A percentile compares a stretch with the other conserved stretches of the same genome.
Conservation (phyloP, 2,888 invertebrate species). For the Folsomia manolachei region DNA sequence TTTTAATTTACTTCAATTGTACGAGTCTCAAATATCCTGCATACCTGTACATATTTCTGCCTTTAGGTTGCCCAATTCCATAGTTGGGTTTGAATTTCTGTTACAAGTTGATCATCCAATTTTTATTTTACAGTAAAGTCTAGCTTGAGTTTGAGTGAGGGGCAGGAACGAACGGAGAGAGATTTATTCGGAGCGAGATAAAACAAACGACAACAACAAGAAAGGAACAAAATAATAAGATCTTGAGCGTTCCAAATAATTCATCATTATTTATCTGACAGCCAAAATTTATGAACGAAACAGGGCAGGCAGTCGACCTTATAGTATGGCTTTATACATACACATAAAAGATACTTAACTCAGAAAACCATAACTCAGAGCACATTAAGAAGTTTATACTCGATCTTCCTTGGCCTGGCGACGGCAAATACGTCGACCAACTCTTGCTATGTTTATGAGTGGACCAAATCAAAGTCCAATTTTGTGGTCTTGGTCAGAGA, state of each 20-base stretch:
- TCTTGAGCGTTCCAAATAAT: conserved; percentile 21
- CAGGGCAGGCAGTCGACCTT: too few relatives aligned
- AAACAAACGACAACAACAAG: conserved; percentile 20
- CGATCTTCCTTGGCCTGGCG: not conserved
- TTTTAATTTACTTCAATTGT: not conserved
- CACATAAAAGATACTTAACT: too few relatives aligned
- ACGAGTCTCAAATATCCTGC: too few relatives aligned
- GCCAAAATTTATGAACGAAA: conserved; percentile 21
- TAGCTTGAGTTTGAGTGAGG: conserved; percentile 10
- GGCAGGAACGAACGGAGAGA: conserved; percentile 1
- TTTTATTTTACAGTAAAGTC: not conserved
- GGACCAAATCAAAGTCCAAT: not conserved
- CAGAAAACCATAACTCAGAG: too few relatives aligned
- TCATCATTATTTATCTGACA: conserved; percentile 24
- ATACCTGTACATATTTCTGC: too few relatives aligned
- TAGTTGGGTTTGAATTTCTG: not conserved
- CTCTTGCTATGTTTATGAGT: not conserved
- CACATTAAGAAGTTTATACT: too few relatives aligned
- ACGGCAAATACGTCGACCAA: not conserved
- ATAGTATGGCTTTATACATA: too few relatives aligned
- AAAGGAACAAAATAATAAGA: conserved; percentile 22
- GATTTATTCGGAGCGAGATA: conserved; percentile 17
- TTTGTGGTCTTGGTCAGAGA: not conserved
- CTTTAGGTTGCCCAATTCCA: too few relatives aligned
- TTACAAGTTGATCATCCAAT: conserved; percentile 7